These are phyloP conservation scores for Argya squamiceps DNA, from an alignment of 2,797 vertebrate genomes.

Conservation along the genomic window DNA sequence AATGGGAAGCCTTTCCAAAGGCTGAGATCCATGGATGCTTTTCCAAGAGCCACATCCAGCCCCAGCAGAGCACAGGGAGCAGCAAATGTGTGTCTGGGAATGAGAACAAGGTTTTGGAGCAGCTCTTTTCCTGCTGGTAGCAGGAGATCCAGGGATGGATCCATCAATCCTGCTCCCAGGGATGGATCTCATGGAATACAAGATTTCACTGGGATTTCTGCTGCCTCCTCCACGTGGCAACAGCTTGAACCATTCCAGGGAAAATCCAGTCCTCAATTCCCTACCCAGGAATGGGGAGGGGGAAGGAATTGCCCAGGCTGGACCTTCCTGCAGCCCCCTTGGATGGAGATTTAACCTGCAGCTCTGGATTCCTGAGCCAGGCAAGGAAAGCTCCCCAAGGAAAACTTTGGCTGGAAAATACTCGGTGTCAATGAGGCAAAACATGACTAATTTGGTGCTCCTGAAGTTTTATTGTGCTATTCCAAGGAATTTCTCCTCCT, in stretches of 20 bases:
- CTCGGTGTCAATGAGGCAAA: neutral
- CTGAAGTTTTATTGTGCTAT: neutral
- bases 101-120: neutral
- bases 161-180: neutral
- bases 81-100: neutral
- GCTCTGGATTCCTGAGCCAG: neutral
- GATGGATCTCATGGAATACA: neutral
- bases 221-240: neutral
- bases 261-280: neutral
- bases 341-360: neutral
- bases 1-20: neutral
- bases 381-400: neutral
- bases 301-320: neutral
- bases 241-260: neutral
- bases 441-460: neutral
- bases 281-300: accelerated
- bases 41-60: neutral
- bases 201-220: neutral
- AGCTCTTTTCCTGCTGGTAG: neutral
- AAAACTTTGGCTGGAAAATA: neutral
- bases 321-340: neutral
- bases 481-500: neutral
- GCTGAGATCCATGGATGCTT: neutral
- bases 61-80: neutral
- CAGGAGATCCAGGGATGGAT: neutral